Conservation (phyloP, 1,140 invertebrate genomes). For the Zaprionus davidi region DNA sequence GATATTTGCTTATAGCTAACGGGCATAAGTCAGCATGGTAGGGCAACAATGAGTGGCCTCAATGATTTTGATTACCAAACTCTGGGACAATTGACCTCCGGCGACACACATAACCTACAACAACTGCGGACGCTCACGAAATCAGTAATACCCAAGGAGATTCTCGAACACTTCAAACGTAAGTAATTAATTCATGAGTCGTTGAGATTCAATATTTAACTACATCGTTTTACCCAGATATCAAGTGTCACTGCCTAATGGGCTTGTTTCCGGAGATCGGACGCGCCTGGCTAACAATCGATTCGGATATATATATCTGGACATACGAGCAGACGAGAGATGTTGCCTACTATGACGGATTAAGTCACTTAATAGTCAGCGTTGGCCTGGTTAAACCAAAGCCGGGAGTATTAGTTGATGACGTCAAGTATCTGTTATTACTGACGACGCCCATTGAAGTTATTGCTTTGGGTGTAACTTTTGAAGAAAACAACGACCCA, state of each 20-base stretch:
- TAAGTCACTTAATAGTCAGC: constrained; percentile 95
- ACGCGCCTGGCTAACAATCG: constrained; percentile 98
- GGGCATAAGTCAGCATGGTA: constrained; percentile 80
- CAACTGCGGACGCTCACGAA: constrained; percentile 93
- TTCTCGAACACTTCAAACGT: constrained; percentile 97
- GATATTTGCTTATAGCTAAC: constrained; percentile 58
- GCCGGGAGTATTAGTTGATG: constrained; percentile 93
- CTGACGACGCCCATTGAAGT: constrained; percentile 97
- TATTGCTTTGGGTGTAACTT: constrained; percentile 88
- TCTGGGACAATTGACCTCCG: constrained; percentile 87
- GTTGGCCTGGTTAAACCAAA: constrained; percentile 94
- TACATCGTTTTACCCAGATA: constrained; percentile 86
- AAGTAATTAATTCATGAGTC: constrained; percentile 81
- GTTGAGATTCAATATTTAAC: background rate
- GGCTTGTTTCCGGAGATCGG: constrained; percentile 98
- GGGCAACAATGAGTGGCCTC: constrained; percentile 89
- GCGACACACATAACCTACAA: constrained; percentile 87
- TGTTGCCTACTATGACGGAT: constrained; percentile 96
- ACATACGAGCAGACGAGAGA: constrained; percentile 95
- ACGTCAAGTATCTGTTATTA: constrained; percentile 96
- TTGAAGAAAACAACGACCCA: constrained; percentile 56
- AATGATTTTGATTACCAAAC: constrained; percentile 96
- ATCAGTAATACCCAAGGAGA: constrained; percentile 94
- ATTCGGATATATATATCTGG: constrained; percentile 98
- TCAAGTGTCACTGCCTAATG: constrained; percentile 97